A percentile compares a stretch with the other conserved stretches of the same genome.
Conservation (phyloP, 2,113 vertebrate species). For the Chloroceryle aenea region DNA sequence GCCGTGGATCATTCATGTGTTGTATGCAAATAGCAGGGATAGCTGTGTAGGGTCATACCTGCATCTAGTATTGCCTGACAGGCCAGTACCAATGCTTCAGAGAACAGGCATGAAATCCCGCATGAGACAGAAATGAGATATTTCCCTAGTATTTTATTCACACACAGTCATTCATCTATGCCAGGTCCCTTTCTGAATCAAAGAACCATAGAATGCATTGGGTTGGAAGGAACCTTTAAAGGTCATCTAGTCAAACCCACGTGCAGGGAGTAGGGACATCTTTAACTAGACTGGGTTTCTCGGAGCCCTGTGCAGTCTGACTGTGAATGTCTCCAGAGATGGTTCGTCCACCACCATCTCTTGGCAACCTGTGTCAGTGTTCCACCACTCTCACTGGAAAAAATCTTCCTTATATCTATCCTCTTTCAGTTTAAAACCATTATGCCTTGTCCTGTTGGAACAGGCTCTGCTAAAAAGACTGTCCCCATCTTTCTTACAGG, state of each 20-base stretch:
- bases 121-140: neutral
- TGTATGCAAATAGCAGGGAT: neutral
- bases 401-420: neutral
- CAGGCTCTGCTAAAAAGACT: neutral
- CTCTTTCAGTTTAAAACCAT: neutral
- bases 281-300: neutral
- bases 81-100: neutral
- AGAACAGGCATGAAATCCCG: neutral
- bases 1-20: neutral
- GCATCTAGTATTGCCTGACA: neutral
- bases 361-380: neutral
- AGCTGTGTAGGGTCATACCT: neutral
- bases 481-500: neutral
- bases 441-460: neutral
- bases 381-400: neutral
- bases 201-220: neutral
- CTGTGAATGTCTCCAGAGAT: neutral
- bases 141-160: neutral
- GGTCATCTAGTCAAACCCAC: neutral
- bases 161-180: neutral
- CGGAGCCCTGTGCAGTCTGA: neutral
- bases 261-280: neutral
- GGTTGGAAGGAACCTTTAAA: neutral
- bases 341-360: neutral
- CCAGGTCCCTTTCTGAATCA: neutral